Conservation (phyloP, 2,797 vertebrate species). For the Loriculus beryllinus region DNA sequence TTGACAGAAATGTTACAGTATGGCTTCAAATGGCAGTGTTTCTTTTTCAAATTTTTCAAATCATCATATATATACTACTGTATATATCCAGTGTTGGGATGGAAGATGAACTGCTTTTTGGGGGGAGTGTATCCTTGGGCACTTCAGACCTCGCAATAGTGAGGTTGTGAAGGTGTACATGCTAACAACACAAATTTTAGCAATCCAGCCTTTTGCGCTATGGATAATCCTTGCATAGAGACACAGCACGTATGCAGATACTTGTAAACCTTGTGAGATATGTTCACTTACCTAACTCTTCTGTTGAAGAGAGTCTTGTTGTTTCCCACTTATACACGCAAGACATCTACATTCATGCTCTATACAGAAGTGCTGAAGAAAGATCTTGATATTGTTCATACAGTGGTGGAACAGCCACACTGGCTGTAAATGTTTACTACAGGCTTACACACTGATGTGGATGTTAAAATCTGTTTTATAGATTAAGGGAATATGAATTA, state of each 20-base stretch:
- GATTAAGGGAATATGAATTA: not conserved
- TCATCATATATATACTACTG: not conserved
- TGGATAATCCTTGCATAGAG: not conserved
- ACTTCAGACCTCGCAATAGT: not conserved
- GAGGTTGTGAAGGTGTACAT: not conserved
- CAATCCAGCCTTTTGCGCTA: not conserved
- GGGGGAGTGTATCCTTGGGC: not conserved
- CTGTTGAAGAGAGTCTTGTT: not conserved
- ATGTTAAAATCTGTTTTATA: not conserved
- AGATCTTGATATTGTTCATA: not conserved
- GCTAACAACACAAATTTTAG: not conserved
- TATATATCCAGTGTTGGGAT: not conserved
- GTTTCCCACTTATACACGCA: not conserved
- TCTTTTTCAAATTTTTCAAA: not conserved
- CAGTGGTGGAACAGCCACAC: not conserved
- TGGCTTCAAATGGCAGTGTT: not conserved
- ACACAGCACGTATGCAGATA: fast-evolving
- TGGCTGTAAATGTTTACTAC: not conserved
- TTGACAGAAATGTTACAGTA: not conserved
- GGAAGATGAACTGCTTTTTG: not conserved
- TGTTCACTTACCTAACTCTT: not conserved
- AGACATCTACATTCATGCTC: not conserved
- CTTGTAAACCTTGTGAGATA: not conserved
- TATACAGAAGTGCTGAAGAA: not conserved
- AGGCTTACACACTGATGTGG: not conserved